Base-by-base conservation (phyloP, 2,888 invertebrate species). In the Vesta saturnalis region DNA sequence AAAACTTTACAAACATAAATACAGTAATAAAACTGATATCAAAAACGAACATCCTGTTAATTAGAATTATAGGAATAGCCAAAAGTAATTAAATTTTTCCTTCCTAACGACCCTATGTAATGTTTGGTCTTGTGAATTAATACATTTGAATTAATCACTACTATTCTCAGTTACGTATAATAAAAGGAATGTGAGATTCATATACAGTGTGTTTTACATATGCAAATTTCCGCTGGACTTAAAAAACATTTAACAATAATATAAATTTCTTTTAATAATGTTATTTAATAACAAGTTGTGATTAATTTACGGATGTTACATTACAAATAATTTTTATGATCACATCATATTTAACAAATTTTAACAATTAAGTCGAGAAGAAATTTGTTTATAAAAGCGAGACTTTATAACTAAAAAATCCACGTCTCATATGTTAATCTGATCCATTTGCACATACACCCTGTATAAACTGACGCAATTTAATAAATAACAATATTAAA, bases 401-500 rank as follows among this genome's bases (percentile, higher is more conserved):
- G 39, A 39, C 8, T 39, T n/a, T 8, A 8, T 8, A 23, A 23
- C 23, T 23, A 8, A 23, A 23, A 23, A 23, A 8, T 5, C 4
- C 3, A 23, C 8, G 8, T 23, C 4, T 23, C 8, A 8, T 23
- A 23, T 8, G 8, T 23, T 23, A 3, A 23, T 5, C 23, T 23
- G 47, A 18, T 52, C 21, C 52, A 52, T 52, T 52, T 52, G 52
- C 52, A 52, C 52, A 52, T 52, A 52, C 52, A 52, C 52, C 52
- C 52, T 52, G 52, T 52, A 52, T 52, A 21, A 52, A 52, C 49
- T 18, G 14, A 52, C 19, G 19, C 35, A 46, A 62, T 21, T 61
- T 58, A 57, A 57, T 54, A 57, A 64, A 64, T 30, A 63, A 63
- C 63, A 62, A 56, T 47, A 16, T n/a, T n/a, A 61, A 61, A 61